Evolutionary conservation across 2,113 vertebrate genomes (phyloP).

Genomic region (Silurus meridionalis): DNA sequence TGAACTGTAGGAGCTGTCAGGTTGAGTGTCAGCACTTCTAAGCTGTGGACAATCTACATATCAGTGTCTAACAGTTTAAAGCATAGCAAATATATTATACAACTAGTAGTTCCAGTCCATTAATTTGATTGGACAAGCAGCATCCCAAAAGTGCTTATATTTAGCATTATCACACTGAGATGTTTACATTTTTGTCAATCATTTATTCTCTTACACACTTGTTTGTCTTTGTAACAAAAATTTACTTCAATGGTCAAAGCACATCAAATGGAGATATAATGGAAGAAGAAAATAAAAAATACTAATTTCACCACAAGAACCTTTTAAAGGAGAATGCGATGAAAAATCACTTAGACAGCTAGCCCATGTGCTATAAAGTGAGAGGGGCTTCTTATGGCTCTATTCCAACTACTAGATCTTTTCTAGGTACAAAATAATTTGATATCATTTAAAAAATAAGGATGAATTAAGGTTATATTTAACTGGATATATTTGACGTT

Average conservation of each 20-base stretch:
- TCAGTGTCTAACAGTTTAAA: background rate
- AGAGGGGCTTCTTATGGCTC: background rate
- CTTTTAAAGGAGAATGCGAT: background rate
- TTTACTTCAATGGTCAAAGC: background rate
- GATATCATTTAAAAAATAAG: too few relatives aligned
- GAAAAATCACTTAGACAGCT: background rate
- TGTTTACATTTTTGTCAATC: background rate
- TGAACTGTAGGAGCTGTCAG: constrained; percentile 19
- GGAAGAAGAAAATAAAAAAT: background rate
- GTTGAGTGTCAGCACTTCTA: constrained; percentile 6
- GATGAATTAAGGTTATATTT: too few relatives aligned
- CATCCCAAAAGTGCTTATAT: background rate
- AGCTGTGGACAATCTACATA: background rate
- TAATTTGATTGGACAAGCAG: background rate
- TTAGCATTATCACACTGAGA: background rate
- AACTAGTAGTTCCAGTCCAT: background rate
- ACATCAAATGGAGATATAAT: background rate
- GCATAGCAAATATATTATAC: background rate
- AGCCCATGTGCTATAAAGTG: background rate
- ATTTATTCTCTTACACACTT: background rate
- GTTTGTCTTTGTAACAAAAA: too few relatives aligned
- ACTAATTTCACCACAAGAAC: background rate
- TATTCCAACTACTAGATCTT: background rate
- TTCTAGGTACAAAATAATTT: too few relatives aligned
- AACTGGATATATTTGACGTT: background rate